Conservation (phyloP, 2,113 vertebrate species). For the Equus quagga region DNA sequence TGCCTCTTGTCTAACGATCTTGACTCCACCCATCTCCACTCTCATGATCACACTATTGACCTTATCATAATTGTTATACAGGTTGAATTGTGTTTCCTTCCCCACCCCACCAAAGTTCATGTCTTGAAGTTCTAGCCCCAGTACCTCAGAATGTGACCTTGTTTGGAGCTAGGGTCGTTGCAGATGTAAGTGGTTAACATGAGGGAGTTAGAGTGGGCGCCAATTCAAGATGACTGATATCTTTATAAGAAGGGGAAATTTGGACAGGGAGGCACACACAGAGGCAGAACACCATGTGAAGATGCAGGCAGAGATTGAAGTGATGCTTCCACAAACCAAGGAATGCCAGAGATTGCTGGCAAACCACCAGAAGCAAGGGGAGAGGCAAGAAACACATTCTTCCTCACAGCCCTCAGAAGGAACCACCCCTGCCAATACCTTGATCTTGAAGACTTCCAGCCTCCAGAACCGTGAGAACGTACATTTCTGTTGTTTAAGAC, state of each 20-base stretch:
- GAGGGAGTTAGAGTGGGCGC: neutral
- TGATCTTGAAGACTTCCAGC: neutral
- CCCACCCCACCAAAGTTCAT: too few species aligned
- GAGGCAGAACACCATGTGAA: neutral
- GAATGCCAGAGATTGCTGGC: neutral
- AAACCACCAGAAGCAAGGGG: neutral
- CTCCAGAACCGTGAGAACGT: neutral
- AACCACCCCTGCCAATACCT: neutral
- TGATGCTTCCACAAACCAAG: neutral
- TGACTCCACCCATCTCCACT: neutral
- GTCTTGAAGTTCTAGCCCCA: neutral
- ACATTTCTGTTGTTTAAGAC: neutral
- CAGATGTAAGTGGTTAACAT: neutral
- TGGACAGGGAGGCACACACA: neutral
- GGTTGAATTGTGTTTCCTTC: neutral
- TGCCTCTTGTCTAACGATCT: neutral
- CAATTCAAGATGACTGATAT: neutral
- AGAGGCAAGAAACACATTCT: neutral
- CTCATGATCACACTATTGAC: neutral
- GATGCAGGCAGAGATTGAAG: neutral
- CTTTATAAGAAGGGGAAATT: neutral
- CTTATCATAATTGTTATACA: neutral
- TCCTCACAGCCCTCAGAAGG: neutral
- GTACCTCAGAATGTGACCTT: neutral
- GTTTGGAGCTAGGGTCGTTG: neutral